Evolutionary conservation across 2,888 invertebrate species (phyloP), one percentile per base, ranked within the genome.

Genomic region (Epiblema foenella): DNA sequence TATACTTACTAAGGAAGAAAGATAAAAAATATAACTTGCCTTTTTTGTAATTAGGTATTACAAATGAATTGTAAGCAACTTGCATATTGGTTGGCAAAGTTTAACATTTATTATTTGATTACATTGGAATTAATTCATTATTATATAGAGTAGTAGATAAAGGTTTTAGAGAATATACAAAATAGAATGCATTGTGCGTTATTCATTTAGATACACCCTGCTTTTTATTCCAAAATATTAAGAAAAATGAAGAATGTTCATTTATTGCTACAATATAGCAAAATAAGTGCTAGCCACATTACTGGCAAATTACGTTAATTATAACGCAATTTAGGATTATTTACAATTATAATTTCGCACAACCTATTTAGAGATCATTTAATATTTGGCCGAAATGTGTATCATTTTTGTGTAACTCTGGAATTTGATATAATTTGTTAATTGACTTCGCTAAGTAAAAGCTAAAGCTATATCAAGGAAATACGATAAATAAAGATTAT

Each of bases 111-210:
- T 62, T 12, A 18, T 69, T 62, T 17, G 17, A 33, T 42, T 42
- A 20, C 33, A 52, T 20, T 52, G n/a, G 29, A 66, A 57, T 33
- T 33, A 33, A 33, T 33, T 8, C 33, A 76, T 60, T 58, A 67
- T 64, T 74, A 66, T 74, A 52, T 69, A 58, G 81, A 82, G 24
- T 42, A 59, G 39, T 60, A 17, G n/a, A 29, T 29, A 60, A 10
- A 81, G 80, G 79, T 76, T 75, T 69, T 75, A 75, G 75, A 75
- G 79, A 78, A 75, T 76, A 71, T 75, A 63, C n/a, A 59, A 73
- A 75, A 73, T 70, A 73, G 77, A 77, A 81, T 83, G 81, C 78
- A 75, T 80, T 90, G 90, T 90, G 90, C 90, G 90, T 87, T 84
- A 82, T 81, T 74, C 79, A 83, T 82, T 75, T 75, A 79, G 74